phyloP scores from a whole-genome alignment of 2,797 vertebrate species.

The Poecilia picta region DNA sequence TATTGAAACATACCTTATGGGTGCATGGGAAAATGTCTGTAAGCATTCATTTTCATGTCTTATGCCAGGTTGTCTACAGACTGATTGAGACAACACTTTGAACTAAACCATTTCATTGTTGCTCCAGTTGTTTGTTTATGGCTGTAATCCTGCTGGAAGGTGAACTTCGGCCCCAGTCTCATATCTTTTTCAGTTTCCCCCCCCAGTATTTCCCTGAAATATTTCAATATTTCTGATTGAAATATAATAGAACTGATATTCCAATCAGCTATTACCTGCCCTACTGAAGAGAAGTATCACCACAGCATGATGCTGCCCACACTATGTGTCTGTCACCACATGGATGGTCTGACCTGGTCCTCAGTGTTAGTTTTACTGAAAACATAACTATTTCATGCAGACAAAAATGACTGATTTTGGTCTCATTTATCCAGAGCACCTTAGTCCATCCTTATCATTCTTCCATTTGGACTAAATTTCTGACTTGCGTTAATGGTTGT shows the following conservation, averaged over 20 bases:
- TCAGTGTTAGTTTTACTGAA: not conserved
- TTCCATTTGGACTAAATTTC: not conserved
- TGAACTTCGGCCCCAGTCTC: not conserved
- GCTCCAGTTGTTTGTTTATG: not conserved
- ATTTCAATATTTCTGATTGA: too few relatives aligned
- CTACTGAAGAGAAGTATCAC: not conserved
- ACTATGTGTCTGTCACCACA: not conserved
- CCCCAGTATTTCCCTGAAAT: too few relatives aligned
- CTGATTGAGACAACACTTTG: not conserved
- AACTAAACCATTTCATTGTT: not conserved
- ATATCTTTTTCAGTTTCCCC: not conserved
- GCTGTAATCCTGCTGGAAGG: not conserved
- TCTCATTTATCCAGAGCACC: not conserved
- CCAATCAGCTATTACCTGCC: not conserved
- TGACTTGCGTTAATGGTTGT: too few relatives aligned
- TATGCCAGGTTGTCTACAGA: not conserved
- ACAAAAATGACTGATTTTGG: not conserved
- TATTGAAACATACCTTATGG: not conserved
- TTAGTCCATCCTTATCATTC: not conserved
- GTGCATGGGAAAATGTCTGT: not conserved
- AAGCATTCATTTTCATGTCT: not conserved
- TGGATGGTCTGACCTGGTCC: not conserved
- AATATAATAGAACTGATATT: not conserved
- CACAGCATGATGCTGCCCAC: not conserved
- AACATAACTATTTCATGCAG: not conserved